These are phyloP conservation scores for Eupithecia tripunctaria DNA, from an alignment of 2,888 invertebrate species.

Conservation along the genomic window DNA sequence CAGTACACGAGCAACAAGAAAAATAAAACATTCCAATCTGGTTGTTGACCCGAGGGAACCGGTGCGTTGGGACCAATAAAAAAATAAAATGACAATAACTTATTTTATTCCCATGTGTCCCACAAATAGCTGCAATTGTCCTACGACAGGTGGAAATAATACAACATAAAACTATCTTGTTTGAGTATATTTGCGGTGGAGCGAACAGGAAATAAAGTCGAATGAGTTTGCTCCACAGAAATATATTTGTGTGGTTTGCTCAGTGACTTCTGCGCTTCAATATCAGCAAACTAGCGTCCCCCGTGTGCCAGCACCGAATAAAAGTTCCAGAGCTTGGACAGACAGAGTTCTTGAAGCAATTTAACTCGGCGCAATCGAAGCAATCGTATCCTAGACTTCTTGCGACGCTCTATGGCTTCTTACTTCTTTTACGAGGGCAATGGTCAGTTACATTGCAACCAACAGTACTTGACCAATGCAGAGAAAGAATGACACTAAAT, in stretches of 20 bases:
- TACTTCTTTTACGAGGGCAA: background rate
- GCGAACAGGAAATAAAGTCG: background rate
- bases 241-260: too few relatives aligned
- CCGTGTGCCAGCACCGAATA: constrained; percentile 5
- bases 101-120: background rate
- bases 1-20: background rate
- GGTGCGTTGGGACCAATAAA: background rate
- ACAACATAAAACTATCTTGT: background rate
- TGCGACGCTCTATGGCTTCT: background rate
- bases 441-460: background rate
- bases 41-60: background rate
- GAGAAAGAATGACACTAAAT: too few relatives aligned
- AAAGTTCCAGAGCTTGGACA: constrained; percentile 19
- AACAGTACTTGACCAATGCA: background rate
- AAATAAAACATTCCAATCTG: too few relatives aligned
- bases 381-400: constrained; percentile 21
- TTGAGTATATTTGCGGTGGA: background rate
- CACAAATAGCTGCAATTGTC: background rate
- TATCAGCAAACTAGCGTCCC: constrained; percentile 10
- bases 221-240: background rate
- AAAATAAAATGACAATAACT: background rate
- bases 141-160: background rate
- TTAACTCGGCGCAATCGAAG: constrained; percentile 37
- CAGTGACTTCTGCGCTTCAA: background rate
- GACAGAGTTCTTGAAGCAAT: constrained; percentile 41